A percentile compares a stretch with the other conserved stretches of the same genome.
phyloP scores from a whole-genome alignment of 2,797 vertebrate genomes.

The Gambelia wislizenii region DNA sequence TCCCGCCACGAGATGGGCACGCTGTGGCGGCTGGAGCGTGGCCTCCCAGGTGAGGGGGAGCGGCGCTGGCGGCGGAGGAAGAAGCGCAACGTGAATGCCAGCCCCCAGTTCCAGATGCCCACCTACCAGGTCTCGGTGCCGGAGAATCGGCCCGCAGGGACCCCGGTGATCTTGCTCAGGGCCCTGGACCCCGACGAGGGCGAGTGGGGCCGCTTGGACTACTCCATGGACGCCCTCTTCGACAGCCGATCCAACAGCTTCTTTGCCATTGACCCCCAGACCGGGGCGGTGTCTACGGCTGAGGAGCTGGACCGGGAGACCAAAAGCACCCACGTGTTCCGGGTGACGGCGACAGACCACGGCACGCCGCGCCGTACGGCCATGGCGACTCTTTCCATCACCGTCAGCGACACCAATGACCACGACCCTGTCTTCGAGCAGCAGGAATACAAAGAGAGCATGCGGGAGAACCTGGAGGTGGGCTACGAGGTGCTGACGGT shows the following conservation, averaged over 20 bases:
- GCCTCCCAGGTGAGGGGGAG: neutral
- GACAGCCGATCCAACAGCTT: constrained; percentile 93
- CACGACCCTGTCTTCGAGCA: constrained; percentile 93
- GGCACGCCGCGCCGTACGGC: constrained; percentile 88
- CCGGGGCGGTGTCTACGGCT: constrained; percentile 84
- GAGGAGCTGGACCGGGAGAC: constrained; percentile 91
- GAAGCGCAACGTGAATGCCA: constrained; percentile 87
- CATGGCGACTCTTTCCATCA: constrained; percentile 92
- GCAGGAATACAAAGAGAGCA: constrained; percentile 91
- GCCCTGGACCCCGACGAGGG: constrained; percentile 90
- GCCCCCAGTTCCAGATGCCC: constrained; percentile 94
- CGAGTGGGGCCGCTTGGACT: constrained; percentile 88
- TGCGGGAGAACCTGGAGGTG: constrained; percentile 95
- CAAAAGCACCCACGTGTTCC: constrained; percentile 94
- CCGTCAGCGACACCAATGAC: constrained; percentile 91
- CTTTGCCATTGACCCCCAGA: constrained; percentile 85
- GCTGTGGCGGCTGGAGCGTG: too few relatives aligned
- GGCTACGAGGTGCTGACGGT: constrained; percentile 96
- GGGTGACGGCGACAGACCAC: constrained; percentile 88
- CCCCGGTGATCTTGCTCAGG: constrained; percentile 84
- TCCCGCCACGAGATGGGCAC: too few relatives aligned
- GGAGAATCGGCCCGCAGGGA: constrained; percentile 89
- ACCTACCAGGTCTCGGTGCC: constrained; percentile 94
- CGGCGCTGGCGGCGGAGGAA: constrained; percentile 45
- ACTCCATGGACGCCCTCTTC: constrained; percentile 92